Conservation (phyloP, 2,888 invertebrate species). For the Syrista parreyssii region DNA sequence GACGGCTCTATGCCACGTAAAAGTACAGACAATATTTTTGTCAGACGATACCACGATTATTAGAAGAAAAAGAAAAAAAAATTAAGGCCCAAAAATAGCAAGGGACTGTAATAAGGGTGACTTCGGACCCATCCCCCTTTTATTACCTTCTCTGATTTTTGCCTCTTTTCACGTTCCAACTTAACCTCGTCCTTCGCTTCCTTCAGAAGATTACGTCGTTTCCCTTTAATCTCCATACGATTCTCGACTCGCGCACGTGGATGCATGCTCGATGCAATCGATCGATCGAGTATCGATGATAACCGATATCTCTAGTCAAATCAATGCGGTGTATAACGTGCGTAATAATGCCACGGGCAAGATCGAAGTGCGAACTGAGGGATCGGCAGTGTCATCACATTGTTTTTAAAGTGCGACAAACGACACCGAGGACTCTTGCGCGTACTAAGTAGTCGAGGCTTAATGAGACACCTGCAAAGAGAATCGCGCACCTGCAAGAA, state of each 20-base stretch:
- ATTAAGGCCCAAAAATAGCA: not conserved
- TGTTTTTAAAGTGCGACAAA: slow-evolving; percentile 54
- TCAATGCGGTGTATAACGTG: not conserved
- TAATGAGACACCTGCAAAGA: slow-evolving; percentile 21
- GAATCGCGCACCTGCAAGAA: not conserved
- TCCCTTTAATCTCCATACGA: not conserved
- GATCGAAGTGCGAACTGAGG: slow-evolving; percentile 48
- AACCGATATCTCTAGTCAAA: not conserved
- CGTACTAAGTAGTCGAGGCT: slow-evolving; percentile 14
- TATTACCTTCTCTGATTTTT: slow-evolving; percentile 53
- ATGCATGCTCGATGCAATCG: not conserved
- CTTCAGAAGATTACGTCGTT: slow-evolving; percentile 39
- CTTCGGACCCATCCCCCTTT: not conserved
- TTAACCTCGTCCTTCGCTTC: slow-evolving; percentile 60
- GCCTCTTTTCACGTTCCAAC: slow-evolving; percentile 49
- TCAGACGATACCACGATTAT: not conserved
- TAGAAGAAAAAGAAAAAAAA: not conserved
- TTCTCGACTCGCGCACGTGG: not conserved
- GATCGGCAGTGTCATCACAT: slow-evolving; percentile 50
- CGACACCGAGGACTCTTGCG: not conserved
- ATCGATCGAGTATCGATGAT: not conserved
- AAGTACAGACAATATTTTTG: not conserved
- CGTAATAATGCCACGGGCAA: slow-evolving; percentile 26
- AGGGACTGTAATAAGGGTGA: not conserved
- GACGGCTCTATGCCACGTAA: not conserved